A percentile compares a stretch with the other conserved stretches of the same genome.
Conservation (phyloP, 2,797 vertebrate species). For the Anguilla anguilla region DNA sequence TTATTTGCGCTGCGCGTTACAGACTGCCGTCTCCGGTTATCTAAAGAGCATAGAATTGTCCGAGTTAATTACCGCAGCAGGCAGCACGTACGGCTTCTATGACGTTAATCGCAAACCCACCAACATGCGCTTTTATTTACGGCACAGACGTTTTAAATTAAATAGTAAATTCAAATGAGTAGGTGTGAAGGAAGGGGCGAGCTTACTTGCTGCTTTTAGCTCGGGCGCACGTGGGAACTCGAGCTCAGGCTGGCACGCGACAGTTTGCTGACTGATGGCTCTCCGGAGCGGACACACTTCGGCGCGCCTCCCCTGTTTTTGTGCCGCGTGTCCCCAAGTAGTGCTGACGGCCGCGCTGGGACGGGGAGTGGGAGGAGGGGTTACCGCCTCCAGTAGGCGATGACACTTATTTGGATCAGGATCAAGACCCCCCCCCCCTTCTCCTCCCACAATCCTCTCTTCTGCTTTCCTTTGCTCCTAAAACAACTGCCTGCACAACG, state of each 20-base stretch:
- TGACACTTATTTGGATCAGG: constrained; percentile 45
- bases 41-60: not conserved
- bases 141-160: not conserved
- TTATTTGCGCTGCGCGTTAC: not conserved
- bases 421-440: constrained; percentile 33
- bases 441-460: not conserved
- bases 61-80: not conserved
- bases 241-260: not conserved
- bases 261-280: not conserved
- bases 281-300: not conserved
- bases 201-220: no score
- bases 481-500: constrained; percentile 45
- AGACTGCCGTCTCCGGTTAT: not conserved
- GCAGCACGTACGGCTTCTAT: not conserved
- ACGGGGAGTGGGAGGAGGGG: not conserved
- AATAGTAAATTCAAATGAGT: not conserved
- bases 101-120: not conserved
- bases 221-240: no score
- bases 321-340: not conserved
- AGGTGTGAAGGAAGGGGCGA: not conserved
- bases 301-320: not conserved
- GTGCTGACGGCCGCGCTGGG: not conserved
- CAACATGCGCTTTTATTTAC: not conserved
- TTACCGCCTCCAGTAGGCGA: not conserved
- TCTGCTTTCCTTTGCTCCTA: constrained; percentile 39